A percentile compares a stretch with the other conserved stretches of the same genome.
These are phyloP conservation scores for Chionodraco myersi DNA, from an alignment of 2,113 vertebrate species.

Conservation along the genomic window DNA sequence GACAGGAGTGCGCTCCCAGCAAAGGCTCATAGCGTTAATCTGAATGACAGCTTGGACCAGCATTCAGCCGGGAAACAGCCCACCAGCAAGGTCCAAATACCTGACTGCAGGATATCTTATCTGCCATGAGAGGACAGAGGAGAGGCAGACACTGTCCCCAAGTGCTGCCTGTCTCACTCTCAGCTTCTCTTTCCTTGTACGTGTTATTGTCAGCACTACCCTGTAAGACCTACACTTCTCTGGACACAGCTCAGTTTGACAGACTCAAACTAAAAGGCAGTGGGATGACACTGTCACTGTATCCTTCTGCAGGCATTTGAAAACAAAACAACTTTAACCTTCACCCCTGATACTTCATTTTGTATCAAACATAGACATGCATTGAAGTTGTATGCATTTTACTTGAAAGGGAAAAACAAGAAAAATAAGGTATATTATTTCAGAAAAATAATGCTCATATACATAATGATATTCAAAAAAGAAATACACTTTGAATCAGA, in stretches of 20 bases:
- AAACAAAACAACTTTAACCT: conserved; percentile 23
- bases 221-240: conserved; percentile 21
- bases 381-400: no score
- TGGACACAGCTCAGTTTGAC: conserved; percentile 61
- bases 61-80: conserved; percentile 51
- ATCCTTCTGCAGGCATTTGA: neutral
- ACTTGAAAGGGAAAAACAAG: no score
- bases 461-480: neutral
- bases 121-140: conserved; percentile 45
- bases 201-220: conserved; percentile 48
- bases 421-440: neutral
- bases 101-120: conserved; percentile 51
- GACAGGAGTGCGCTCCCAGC: conserved; percentile 38
- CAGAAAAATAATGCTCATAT: neutral
- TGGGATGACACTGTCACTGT: conserved; percentile 9
- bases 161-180: conserved; percentile 34
- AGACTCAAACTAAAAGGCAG: conserved; percentile 35
- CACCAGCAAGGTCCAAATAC: conserved; percentile 56
- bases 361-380: neutral
- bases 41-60: conserved; percentile 62
- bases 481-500: no score
- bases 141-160: conserved; percentile 23
- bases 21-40: conserved; percentile 46
- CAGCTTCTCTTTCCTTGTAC: conserved; percentile 37
- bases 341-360: neutral